A percentile compares a stretch with the other conserved stretches of the same genome.
phyloP scores from a whole-genome alignment of 1,140 invertebrate species.

The Macrosteles quadrilineatus region DNA sequence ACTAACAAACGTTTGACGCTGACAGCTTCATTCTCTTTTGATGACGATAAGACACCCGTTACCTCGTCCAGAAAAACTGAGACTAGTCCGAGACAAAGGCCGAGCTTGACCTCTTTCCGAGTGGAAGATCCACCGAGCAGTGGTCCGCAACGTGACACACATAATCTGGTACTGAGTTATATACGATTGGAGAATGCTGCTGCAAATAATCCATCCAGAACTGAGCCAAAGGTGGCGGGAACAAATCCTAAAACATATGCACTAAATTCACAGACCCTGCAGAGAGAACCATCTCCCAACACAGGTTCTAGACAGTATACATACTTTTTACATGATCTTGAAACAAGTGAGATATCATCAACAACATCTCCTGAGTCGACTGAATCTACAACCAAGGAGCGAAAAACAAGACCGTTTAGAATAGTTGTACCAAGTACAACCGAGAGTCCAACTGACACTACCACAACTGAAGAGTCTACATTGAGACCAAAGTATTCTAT shows the following conservation, averaged over 20 bases:
- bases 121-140: constrained; percentile 26
- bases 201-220: too few species aligned
- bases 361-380: background rate
- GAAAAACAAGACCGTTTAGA: background rate
- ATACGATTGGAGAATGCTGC: background rate
- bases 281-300: too few species aligned
- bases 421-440: constrained; percentile 14
- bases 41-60: constrained; percentile 15
- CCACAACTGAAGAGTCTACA: background rate
- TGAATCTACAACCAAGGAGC: background rate
- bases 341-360: constrained; percentile 5
- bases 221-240: too few species aligned
- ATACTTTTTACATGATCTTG: background rate
- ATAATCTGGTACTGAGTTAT: constrained; percentile 8
- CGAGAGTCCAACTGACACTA: background rate
- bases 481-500: background rate
- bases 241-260: too few species aligned
- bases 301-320: background rate
- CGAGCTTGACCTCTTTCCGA: constrained; percentile 11
- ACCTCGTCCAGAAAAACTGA: constrained; percentile 13
- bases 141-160: background rate
- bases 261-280: too few species aligned
- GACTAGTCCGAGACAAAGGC: background rate
- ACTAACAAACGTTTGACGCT: constrained; percentile 23
- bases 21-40: constrained; percentile 32